Conservation (phyloP, 64 coral and sea anemone genomes). For the Anthopleura sola region DNA sequence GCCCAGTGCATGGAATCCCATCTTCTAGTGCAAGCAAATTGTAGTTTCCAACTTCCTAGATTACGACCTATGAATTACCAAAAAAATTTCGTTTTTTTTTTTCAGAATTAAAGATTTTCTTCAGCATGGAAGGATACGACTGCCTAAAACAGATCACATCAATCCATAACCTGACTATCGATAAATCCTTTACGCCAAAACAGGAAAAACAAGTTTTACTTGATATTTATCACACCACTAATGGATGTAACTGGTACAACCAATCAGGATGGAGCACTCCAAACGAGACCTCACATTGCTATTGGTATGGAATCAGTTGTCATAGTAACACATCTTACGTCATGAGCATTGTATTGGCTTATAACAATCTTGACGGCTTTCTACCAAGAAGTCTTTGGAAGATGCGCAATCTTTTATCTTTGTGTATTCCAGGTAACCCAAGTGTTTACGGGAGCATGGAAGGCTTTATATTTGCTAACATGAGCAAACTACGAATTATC, state of each 20-base stretch:
- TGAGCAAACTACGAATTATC: constrained; percentile 4
- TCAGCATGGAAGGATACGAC: constrained; percentile 17
- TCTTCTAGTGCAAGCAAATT: too few relatives aligned
- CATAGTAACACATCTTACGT: constrained; percentile 31
- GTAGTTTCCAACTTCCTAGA: too few relatives aligned
- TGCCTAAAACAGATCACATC: background rate
- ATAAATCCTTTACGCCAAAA: constrained; percentile 33
- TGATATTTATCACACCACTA: constrained; percentile 24
- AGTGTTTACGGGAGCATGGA: constrained; percentile 8
- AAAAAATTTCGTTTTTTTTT: background rate
- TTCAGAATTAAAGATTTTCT: constrained; percentile 9
- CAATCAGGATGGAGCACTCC: constrained; percentile 15
- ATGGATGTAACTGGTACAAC: constrained; percentile 18
- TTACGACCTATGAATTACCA: too few relatives aligned
- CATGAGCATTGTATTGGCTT: constrained; percentile 44
- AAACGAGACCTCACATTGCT: constrained; percentile 25
- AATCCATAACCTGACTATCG: background rate
- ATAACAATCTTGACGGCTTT: constrained; percentile 32
- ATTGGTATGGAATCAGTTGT: constrained; percentile 45
- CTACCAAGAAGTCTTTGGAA: constrained; percentile 32
- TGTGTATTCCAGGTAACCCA: constrained; percentile 33
- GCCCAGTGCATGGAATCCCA: too few relatives aligned
- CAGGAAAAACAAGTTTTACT: constrained; percentile 50
- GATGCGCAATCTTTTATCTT: constrained; percentile 29
- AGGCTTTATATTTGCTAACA: constrained; percentile 34